Percentiles rank a stretch among this genome's conserved stretches.
Evolutionary conservation across 2,797 vertebrate species (phyloP).

Genomic region (Thunnus albacares): DNA sequence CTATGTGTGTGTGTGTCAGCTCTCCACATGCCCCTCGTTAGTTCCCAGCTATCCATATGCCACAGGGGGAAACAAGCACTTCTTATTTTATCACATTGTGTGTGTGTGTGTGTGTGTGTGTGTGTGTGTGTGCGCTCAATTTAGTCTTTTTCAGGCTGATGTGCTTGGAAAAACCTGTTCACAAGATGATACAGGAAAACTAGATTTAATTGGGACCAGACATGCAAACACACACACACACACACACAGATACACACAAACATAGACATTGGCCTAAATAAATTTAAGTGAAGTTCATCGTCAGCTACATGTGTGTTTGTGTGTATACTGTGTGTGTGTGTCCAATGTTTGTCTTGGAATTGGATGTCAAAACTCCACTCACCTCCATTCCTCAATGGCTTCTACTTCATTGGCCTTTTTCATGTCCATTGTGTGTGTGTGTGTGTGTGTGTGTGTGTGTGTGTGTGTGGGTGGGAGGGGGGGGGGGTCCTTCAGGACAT

Average conservation of each 20-base stretch:
- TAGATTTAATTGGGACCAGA: conserved; percentile 56
- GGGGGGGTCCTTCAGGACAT: not conserved
- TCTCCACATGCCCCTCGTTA: conserved; percentile 54
- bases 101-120: conserved; percentile 20
- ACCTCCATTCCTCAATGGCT: conserved; percentile 13
- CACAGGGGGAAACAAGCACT: conserved; percentile 17
- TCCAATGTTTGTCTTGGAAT: not conserved
- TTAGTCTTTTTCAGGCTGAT: conserved; percentile 12
- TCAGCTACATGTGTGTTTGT: not conserved
- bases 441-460: not conserved
- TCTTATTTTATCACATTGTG: conserved; percentile 53
- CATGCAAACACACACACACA: conserved; percentile 12
- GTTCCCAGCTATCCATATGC: conserved; percentile 39
- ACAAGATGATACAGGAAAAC: conserved; percentile 23
- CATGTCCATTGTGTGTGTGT: not conserved
- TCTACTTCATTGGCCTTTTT: not conserved
- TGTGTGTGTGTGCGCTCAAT: conserved; percentile 13
- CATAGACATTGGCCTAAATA: not conserved
- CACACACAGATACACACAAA: not conserved
- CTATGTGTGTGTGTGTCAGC: conserved; percentile 32
- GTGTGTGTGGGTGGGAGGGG: not conserved
- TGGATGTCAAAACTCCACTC: conserved; percentile 16
- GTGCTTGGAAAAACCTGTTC: conserved; percentile 40
- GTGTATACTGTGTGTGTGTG: conserved; percentile 5
- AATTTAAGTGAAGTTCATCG: not conserved